Conservation (phyloP, 1,140 invertebrate species). For the Spodoptera frugiperda region DNA sequence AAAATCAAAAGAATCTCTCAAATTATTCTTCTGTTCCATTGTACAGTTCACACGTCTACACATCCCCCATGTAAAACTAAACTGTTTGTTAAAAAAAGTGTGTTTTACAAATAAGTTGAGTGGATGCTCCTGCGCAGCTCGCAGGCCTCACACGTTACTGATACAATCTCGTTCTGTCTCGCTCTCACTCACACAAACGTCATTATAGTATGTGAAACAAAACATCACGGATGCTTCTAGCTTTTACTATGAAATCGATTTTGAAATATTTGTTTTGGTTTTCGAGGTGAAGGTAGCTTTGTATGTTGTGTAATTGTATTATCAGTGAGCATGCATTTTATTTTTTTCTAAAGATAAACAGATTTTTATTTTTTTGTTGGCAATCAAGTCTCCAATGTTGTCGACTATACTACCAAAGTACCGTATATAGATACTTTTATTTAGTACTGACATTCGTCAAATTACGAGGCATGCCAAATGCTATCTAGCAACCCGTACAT, state of each 20-base stretch:
- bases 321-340: too few species aligned
- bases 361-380: too few species aligned
- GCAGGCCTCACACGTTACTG: constrained; percentile 1
- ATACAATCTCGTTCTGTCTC: neutral
- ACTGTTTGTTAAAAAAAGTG: neutral
- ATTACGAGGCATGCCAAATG: too few species aligned
- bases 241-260: neutral
- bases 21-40: neutral
- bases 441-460: too few species aligned
- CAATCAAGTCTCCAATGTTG: too few species aligned
- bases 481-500: too few species aligned
- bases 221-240: neutral
- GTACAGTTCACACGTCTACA: too few species aligned
- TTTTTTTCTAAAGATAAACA: too few species aligned
- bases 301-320: neutral
- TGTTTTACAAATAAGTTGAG: neutral
- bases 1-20: neutral
- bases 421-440: too few species aligned
- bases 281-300: neutral
- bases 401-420: too few species aligned
- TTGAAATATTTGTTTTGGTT: neutral
- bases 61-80: neutral
- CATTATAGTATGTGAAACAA: constrained; percentile 12
- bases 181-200: neutral
- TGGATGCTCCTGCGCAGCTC: neutral